Conservation (phyloP, 2,797 vertebrate species). For the Alectoris magna region DNA sequence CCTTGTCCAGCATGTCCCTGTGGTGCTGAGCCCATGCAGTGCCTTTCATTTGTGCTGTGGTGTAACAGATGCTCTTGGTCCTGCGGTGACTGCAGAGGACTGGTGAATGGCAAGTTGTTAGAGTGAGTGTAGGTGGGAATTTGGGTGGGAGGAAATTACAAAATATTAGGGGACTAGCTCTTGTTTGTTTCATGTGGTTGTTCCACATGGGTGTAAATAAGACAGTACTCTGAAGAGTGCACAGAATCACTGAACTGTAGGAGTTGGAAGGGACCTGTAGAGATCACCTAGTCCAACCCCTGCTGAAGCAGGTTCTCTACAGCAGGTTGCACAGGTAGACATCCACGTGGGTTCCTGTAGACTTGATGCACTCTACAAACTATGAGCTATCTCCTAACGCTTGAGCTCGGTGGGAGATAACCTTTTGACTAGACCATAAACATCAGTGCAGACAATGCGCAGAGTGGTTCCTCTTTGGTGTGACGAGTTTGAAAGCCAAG, state of each 20-base stretch:
- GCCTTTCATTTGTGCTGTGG: background rate
- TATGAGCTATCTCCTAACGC: background rate
- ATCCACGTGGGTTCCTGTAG: background rate
- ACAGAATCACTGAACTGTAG: no score
- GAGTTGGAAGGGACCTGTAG: no score
- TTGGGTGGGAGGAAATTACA: background rate
- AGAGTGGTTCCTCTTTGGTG: background rate
- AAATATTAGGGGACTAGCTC: background rate
- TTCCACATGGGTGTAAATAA: background rate
- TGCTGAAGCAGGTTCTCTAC: no score
- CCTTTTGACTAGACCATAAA: constrained; percentile 15
- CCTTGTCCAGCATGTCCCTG: background rate
- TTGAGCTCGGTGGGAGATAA: background rate
- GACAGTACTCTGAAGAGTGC: background rate
- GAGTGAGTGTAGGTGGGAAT: background rate
- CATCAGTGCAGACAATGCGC: background rate
- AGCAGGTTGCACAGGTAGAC: no score
- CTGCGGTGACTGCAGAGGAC: background rate
- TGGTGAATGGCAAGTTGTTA: background rate
- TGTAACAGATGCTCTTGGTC: background rate
- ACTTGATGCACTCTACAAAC: background rate
- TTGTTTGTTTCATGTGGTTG: fast-evolving
- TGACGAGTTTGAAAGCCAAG: background rate
- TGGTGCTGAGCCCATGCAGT: background rate
- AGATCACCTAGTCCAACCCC: no score